Evolutionary conservation across 2,888 invertebrate genomes (phyloP).

Genomic region (Ophion slaviceki): DNA sequence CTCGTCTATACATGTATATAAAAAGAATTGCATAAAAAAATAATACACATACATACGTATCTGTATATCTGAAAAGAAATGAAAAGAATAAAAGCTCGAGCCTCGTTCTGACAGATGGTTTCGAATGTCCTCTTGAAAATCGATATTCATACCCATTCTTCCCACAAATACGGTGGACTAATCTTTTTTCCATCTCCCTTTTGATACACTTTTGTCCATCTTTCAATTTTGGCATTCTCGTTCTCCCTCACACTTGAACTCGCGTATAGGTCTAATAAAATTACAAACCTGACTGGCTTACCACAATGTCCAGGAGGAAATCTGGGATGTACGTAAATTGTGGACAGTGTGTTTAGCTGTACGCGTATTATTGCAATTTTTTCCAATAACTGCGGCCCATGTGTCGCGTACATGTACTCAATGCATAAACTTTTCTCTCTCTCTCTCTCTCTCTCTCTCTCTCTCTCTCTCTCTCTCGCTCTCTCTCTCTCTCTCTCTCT

Average conservation of each 20-base stretch:
- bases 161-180: slow-evolving; percentile 33
- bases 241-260: background rate
- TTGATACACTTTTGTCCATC: slow-evolving; percentile 43
- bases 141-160: slow-evolving; percentile 61
- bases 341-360: background rate
- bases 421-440: background rate
- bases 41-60: slow-evolving; percentile 1
- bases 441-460: background rate
- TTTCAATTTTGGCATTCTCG: slow-evolving; percentile 19
- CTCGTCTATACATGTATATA: slow-evolving; percentile 7
- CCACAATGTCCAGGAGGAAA: background rate
- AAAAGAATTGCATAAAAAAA: slow-evolving; percentile 2
- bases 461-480: background rate
- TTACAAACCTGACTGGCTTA: slow-evolving; percentile 16
- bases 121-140: slow-evolving; percentile 59
- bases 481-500: background rate
- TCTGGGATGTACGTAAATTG: background rate
- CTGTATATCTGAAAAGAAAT: slow-evolving; percentile 24
- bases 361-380: background rate
- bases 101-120: slow-evolving; percentile 65
- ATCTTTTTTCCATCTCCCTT: slow-evolving; percentile 55
- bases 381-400: background rate
- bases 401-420: background rate
- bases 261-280: slow-evolving; percentile 6
- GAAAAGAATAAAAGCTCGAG: slow-evolving; percentile 39